Percentiles rank a stretch among this genome's conserved stretches.
Evolutionary conservation across 2,888 invertebrate genomes (phyloP).

Genomic region (Prosopocoilus inquinatus): DNA sequence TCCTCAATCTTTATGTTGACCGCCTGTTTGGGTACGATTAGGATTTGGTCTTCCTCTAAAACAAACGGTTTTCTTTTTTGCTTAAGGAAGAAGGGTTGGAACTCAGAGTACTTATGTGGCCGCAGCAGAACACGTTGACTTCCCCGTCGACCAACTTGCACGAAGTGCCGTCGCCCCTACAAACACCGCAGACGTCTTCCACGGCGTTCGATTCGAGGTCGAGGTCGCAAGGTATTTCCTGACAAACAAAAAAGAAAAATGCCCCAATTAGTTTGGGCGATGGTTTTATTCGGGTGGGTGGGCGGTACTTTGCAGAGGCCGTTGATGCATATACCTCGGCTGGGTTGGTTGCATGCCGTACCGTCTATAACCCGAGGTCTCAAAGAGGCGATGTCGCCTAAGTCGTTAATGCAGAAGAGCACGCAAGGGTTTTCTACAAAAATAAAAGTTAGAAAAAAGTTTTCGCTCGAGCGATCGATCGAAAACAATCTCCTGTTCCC

Average conservation of each 20-base stretch:
- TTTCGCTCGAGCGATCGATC: no score
- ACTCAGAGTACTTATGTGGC: slow-evolving; percentile 16
- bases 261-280: background rate
- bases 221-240: slow-evolving; percentile 59
- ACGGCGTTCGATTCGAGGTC: slow-evolving; percentile 55
- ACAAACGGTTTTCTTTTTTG: background rate
- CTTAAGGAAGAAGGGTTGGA: background rate
- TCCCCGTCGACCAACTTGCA: slow-evolving; percentile 46
- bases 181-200: slow-evolving; percentile 63
- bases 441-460: background rate
- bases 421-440: slow-evolving; percentile 44
- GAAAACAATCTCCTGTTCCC: background rate
- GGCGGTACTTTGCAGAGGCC: slow-evolving; percentile 53
- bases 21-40: slow-evolving; percentile 52
- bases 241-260: no score
- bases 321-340: slow-evolving; percentile 56
- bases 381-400: slow-evolving; percentile 43
- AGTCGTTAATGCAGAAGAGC: slow-evolving; percentile 44
- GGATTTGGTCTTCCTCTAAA: slow-evolving; percentile 34
- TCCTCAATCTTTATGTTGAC: slow-evolving; percentile 55
- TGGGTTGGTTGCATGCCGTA: slow-evolving; percentile 54
- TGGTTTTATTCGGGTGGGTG: background rate
- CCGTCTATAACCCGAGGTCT: slow-evolving; percentile 56
- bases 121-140: slow-evolving; percentile 16
- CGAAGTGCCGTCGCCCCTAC: slow-evolving; percentile 62